These are phyloP conservation scores for Sylvilagus floridanus DNA, from an alignment of 2,797 vertebrate genomes.

Conservation along the genomic window DNA sequence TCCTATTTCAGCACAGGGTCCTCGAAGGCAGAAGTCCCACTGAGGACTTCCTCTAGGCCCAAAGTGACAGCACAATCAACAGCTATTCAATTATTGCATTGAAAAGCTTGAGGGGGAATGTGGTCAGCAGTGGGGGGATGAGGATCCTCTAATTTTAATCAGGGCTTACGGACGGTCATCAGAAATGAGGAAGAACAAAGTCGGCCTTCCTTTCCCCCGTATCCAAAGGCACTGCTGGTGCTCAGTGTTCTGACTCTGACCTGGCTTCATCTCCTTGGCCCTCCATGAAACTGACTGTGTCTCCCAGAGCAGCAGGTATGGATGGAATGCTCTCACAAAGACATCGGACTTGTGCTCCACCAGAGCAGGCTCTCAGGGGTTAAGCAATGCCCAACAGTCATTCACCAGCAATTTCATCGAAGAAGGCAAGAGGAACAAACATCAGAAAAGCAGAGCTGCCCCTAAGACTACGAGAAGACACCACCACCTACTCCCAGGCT, in stretches of 20 bases:
- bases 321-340: neutral
- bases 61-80: neutral
- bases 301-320: neutral
- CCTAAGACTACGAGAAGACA: conserved; percentile 7
- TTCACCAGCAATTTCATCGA: conserved; percentile 33
- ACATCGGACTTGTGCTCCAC: neutral
- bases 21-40: neutral
- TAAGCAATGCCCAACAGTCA: neutral
- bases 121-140: neutral
- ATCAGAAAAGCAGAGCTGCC: conserved; percentile 37
- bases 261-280: neutral
- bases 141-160: conserved; percentile 15
- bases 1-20: neutral
- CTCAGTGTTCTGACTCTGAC: neutral
- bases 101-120: conserved; percentile 29
- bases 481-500: neutral
- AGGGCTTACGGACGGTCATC: neutral
- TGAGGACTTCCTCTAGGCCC: neutral
- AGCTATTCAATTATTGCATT: conserved; percentile 25
- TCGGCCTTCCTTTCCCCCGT: neutral
- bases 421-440: neutral
- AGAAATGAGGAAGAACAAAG: conserved; percentile 15
- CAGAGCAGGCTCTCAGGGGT: neutral
- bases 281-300: conserved; percentile 44
- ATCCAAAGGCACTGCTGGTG: neutral